Evolutionary conservation across 2,113 vertebrate species (phyloP), one percentile per base, ranked within the genome.

Genomic region (Oostethus manadensis): DNA sequence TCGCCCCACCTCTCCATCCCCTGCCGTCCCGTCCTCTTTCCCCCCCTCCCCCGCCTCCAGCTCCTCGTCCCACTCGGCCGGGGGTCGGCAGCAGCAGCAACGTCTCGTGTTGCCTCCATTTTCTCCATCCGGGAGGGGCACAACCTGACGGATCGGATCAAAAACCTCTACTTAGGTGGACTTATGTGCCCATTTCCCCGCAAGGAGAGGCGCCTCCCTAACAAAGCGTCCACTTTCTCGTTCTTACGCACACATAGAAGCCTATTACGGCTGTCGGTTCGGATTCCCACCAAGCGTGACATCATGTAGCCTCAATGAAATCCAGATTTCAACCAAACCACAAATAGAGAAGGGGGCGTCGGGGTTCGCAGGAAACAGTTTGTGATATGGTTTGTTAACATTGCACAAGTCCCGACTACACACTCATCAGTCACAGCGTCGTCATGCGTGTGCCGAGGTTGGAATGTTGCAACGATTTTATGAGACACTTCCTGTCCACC

Each of bases 31-130:
- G 40, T 45, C 53, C 6, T 57, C 40, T 26, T 15, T 51, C 56
- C 4, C 48, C 11, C 47, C 42, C 0, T 33, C 22, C 43, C 50
- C 38, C 56, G 53, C 53, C 72, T 73, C 46, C 68, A 18, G 71
- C 74, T 88, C 87, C 86, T 83, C 87, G 85, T 84, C 80, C 74
- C 80, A 79, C 68, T 86, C 84, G 86, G 87, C 86, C 53, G 62
- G 56, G 51, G 68, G 66, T 70, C 83, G 75, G 20, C 75, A 33
- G 51, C 60, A 35, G 38, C 38, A 42, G 38, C 11, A 62, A 58
- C 43, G 47, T 60, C 73, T 72, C 61, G 26, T 47, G 45, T 65
- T 58, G 44, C 2, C 59, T 64, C 42, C 51, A 33, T 54, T 47
- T 56, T 55, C 44, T 44, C 60, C 40, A 20, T 8, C 1, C 7